Base-by-base conservation (phyloP, 1,140 invertebrate species). In the Eciton burchellii region DNA sequence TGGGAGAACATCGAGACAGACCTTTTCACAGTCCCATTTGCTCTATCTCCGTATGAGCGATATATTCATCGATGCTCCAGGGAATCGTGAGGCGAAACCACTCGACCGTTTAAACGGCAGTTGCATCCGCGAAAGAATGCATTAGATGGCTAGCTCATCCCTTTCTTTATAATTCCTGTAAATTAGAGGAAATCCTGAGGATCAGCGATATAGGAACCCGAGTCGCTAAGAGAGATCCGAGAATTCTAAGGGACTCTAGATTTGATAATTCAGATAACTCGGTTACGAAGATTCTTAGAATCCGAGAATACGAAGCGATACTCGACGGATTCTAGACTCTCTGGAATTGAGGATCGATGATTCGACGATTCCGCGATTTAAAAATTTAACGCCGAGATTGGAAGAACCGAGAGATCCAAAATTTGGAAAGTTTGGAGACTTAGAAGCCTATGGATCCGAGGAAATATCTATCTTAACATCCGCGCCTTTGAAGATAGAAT, bases 21-120 rank as follows among this genome's bases (percentile, higher is more conserved):
- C 89, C 89, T 56, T 90, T 91, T 66, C 79, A 89, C 45, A 90
- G 68, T n/a, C 86, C 88, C 16, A 83, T 88, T 52, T 89, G 88
- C 79, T 88, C 79, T 47, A 91, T 73, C 73, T 81, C 90, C 63
- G 89, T 89, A 26, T 91, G 83, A 88, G 54, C 56, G 71, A 77
- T 56, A 59, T 65, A 84, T 71, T 57, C 84, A 86, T 71, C 35
- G 63, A 47, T 71, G 60, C 19, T 76, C 76, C 54, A 26, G 76
- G 16, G 43, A 35, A 60, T 72, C 45, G 26, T 76, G 52, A 76
- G 43, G 12, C n/a, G 11, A 79, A 79, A 87, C 35, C 72, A 86
- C 74, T 81, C 71, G 57, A 52, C 82, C 70, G 57, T 87, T 60
- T 62, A 68, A n/a, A n/a, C 59, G 26, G 70, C 84, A 83, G 79